Base-by-base conservation (phyloP, 1,140 invertebrate species). In the Eciton burchellii region DNA sequence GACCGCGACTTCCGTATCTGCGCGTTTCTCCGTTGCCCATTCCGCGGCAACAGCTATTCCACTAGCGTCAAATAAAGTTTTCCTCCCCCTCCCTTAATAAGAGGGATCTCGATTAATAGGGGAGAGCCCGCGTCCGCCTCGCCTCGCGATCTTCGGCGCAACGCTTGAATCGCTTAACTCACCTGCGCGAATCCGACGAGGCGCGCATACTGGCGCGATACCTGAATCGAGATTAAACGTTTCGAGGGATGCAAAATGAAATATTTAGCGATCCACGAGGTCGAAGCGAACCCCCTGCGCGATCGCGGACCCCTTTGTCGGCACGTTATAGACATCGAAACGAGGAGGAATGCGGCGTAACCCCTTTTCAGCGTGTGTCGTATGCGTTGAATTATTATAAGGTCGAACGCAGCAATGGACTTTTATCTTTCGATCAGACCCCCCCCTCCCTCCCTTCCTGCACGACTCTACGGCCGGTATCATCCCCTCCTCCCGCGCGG, bases 141-240 rank as follows among this genome's bases (percentile, higher is more conserved):
- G n/a, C n/a, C n/a, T n/a, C n/a, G n/a, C n/a, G n/a, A n/a, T n/a
- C n/a, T n/a, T n/a, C n/a, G n/a, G n/a, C n/a, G n/a, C n/a, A n/a
- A n/a, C n/a, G n/a, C n/a, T n/a, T n/a, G n/a, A n/a, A n/a, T n/a
- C n/a, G n/a, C n/a, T n/a, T n/a, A n/a, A 74, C 12, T 43, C 35
- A 77, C 74, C 62, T 77, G 62, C 29, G 49, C 35, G 35, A 68
- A 8, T 56, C 41, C 49, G 47, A 21, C 77, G 54, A 19, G 14
- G 60, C 35, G 16, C 3, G 59, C 49, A 82, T 66, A 83, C 82
- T 82, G 52, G 79, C 88, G 88, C 91, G 59, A 76, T 76, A 93
- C 92, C 92, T 93, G 92, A 92, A 89, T 87, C 89, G 84, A 92
- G 91, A 92, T 93, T 91, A 91, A 93, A 92, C 88, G 89, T 91